Conservation (phyloP, 2,113 vertebrate species). For the Lathamus discolor region DNA sequence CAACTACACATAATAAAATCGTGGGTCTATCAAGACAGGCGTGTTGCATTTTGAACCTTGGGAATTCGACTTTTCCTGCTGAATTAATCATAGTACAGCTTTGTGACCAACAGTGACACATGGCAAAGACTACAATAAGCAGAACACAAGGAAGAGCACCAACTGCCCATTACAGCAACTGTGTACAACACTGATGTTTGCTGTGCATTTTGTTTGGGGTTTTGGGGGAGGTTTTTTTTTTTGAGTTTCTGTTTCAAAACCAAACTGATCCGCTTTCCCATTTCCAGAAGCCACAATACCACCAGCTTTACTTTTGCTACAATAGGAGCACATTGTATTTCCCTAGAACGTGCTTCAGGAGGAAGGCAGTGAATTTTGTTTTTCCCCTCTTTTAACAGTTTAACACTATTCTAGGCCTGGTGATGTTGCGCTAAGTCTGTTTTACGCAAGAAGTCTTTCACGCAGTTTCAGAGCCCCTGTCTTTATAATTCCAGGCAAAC, state of each 20-base stretch:
- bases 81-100: fast-evolving
- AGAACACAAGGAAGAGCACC: background rate
- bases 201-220: background rate
- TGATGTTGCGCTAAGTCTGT: background rate
- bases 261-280: background rate
- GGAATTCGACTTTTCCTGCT: background rate
- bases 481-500: background rate
- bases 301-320: background rate
- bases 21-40: background rate
- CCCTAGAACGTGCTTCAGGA: background rate
- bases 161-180: background rate
- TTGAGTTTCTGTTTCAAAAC: background rate
- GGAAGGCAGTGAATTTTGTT: background rate
- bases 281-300: background rate
- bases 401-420: background rate
- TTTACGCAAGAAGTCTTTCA: background rate
- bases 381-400: background rate
- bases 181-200: background rate
- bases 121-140: background rate
- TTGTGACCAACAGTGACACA: background rate
- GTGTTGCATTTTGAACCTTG: background rate
- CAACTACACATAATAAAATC: background rate
- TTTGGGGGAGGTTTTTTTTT: background rate
- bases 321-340: background rate
- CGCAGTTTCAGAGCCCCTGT: background rate